These are phyloP conservation scores for Halisarca cf. caerulea DNA, from an alignment of 37 sponge, comb jelly and placozoan species.

Conservation along the genomic window DNA sequence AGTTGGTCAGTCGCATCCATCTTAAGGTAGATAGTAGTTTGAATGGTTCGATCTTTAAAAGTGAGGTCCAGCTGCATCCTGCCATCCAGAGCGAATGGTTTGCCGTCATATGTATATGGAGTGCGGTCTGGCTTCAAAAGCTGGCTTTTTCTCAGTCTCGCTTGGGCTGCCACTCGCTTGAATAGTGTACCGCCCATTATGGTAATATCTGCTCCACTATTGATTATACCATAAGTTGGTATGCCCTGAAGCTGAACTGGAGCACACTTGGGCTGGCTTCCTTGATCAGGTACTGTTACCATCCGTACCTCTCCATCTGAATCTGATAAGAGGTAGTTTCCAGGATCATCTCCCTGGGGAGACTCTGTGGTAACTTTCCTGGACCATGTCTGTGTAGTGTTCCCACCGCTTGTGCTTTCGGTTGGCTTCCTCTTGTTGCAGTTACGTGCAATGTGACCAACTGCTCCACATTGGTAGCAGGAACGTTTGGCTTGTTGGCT, in stretches of 20 bases:
- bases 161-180: conserved; percentile 12
- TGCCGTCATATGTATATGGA: conserved; percentile 30
- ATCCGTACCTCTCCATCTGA: conserved; percentile 1
- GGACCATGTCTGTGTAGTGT: background rate
- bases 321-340: background rate
- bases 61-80: conserved; percentile 36
- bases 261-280: conserved; percentile 30
- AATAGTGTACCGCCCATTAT: conserved; percentile 28
- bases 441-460: conserved; percentile 9
- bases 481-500: too few species aligned
- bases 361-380: background rate
- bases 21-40: conserved; percentile 39
- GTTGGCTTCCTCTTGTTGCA: background rate
- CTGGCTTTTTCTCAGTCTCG: background rate
- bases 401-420: background rate
- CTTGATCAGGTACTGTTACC: background rate
- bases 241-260: conserved; percentile 1
- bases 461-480: conserved; percentile 19
- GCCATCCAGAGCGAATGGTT: conserved; percentile 48
- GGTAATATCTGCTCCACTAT: conserved; percentile 31
- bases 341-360: background rate
- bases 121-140: conserved; percentile 34
- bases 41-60: conserved; percentile 23
- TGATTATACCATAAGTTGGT: conserved; percentile 11
- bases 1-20: conserved; percentile 53